phyloP scores from a whole-genome alignment of 2,797 vertebrate genomes.

The Varecia variegata region DNA sequence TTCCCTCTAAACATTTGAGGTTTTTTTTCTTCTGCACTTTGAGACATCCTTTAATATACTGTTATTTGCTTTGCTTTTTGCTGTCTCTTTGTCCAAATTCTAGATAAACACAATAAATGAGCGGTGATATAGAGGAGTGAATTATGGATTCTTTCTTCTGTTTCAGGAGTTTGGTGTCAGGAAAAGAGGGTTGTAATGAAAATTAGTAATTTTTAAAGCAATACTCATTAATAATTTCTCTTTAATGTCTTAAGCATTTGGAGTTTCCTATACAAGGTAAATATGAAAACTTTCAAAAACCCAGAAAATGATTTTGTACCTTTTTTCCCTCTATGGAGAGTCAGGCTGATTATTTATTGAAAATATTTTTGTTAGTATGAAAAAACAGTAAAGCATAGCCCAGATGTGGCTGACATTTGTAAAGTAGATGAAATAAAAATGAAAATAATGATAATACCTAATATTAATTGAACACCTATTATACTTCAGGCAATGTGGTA shows the following conservation, averaged over 20 bases:
- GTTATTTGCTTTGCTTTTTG: constrained; percentile 10
- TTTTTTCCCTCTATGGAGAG: neutral
- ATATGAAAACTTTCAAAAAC: neutral
- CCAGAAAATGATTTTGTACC: neutral
- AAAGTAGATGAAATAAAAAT: neutral
- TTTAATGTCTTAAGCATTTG: neutral
- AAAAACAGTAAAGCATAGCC: neutral
- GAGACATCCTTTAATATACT: neutral
- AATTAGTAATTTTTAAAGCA: neutral
- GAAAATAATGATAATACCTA: neutral
- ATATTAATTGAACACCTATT: neutral
- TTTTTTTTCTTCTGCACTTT: neutral
- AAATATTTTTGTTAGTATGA: neutral
- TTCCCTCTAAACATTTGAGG: neutral
- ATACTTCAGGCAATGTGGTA: neutral
- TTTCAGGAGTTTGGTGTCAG: neutral
- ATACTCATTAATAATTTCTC: neutral
- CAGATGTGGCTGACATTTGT: neutral
- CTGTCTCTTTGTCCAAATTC: neutral
- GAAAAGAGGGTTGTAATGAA: neutral
- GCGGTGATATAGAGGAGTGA: neutral
- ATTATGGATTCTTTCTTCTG: neutral
- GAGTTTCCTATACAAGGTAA: neutral
- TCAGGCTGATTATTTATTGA: neutral
- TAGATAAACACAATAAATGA: neutral